Conservation (phyloP, 2,113 vertebrate genomes). For the Axis porcinus region DNA sequence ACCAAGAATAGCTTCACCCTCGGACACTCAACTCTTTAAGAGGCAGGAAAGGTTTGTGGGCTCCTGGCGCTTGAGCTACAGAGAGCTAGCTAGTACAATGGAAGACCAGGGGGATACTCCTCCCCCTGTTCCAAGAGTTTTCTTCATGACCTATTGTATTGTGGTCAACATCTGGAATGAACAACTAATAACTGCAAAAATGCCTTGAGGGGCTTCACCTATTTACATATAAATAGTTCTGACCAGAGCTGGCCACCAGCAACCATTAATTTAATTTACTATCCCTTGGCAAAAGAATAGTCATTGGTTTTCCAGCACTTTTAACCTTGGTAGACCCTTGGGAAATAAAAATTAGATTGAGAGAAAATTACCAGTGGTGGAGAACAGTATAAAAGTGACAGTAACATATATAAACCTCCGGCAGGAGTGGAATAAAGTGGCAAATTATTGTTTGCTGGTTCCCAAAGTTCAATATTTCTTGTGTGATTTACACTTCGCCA, state of each 20-base stretch:
- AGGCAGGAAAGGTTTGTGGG: not conserved
- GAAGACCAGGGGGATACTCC: not conserved
- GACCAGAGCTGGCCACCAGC: constrained; percentile 77
- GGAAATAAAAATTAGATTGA: constrained; percentile 89
- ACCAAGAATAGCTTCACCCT: not conserved
- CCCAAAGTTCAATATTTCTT: constrained; percentile 81
- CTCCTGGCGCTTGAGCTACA: not conserved
- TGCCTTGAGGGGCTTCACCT: constrained; percentile 72
- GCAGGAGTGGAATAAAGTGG: constrained; percentile 79
- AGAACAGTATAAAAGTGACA: constrained; percentile 85
- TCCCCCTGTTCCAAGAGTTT: not conserved
- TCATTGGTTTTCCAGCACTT: constrained; percentile 83
- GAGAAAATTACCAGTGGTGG: constrained; percentile 85
- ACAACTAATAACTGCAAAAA: constrained; percentile 73
- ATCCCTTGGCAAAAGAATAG: constrained; percentile 82
- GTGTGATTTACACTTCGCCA: constrained; percentile 79
- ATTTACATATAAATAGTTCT: constrained; percentile 87
- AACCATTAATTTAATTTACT: constrained; percentile 86
- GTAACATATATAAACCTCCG: constrained; percentile 85
- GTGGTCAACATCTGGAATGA: constrained; percentile 70
- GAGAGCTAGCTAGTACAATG: constrained; percentile 23
- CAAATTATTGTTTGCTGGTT: constrained; percentile 81
- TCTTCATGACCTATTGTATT: constrained; percentile 63
- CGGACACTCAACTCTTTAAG: not conserved
- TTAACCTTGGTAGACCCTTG: constrained; percentile 85